Percentiles rank a stretch among this genome's conserved stretches.
Conservation (phyloP, 2,113 vertebrate genomes). For the Notiomystis cincta region DNA sequence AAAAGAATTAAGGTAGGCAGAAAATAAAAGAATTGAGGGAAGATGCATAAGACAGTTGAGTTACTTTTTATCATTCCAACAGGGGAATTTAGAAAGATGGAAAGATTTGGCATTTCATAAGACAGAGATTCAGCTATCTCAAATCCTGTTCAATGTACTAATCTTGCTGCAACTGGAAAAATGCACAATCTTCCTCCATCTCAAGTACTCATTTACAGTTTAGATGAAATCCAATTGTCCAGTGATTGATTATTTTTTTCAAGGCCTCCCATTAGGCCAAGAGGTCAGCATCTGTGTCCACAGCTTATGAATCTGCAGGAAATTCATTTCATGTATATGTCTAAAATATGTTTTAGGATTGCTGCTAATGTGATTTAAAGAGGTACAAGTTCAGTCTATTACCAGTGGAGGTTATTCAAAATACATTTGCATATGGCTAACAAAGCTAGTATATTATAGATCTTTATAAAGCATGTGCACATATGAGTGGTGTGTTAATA, state of each 20-base stretch:
- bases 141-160: background rate
- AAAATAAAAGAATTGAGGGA: background rate
- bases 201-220: fast-evolving
- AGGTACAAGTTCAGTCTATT: background rate
- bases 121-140: background rate
- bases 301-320: background rate
- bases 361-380: background rate
- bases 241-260: background rate
- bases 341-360: background rate
- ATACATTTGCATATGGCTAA: background rate
- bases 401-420: background rate
- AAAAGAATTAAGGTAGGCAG: background rate
- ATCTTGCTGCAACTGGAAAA: background rate
- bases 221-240: background rate
- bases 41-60: background rate
- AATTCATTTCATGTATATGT: background rate
- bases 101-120: background rate
- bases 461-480: background rate
- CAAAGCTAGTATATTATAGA: background rate
- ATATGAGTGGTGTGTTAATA: background rate
- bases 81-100: background rate
- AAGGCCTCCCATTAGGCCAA: background rate
- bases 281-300: background rate
- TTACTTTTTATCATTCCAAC: background rate
- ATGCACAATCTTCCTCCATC: background rate